Evolutionary conservation across 2,888 invertebrate genomes (phyloP).

Genomic region (Panzeria rudis): DNA sequence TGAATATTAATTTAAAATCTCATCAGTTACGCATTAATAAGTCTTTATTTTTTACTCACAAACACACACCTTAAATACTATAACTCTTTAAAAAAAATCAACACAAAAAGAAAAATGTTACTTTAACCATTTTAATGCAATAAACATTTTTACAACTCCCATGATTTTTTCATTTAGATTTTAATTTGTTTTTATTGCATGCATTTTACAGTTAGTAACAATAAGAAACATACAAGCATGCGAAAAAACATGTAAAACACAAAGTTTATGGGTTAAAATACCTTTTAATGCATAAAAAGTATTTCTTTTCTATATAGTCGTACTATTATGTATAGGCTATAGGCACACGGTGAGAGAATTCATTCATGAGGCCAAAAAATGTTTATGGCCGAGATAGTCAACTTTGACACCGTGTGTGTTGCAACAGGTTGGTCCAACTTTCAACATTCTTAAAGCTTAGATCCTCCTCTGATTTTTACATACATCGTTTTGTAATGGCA

Average conservation of each 20-base stretch:
- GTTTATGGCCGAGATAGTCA: too few species aligned
- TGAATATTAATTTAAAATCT: slow-evolving; percentile 33
- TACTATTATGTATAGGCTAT: too few species aligned
- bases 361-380: too few species aligned
- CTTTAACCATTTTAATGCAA: slow-evolving; percentile 42
- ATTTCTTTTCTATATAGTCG: too few species aligned
- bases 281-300: background rate
- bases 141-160: slow-evolving; percentile 36
- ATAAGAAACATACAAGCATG: background rate
- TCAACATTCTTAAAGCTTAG: too few species aligned
- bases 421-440: too few species aligned
- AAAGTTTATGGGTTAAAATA: background rate
- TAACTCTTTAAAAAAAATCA: slow-evolving; percentile 2
- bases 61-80: slow-evolving; percentile 25
- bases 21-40: slow-evolving; percentile 41
- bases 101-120: slow-evolving; percentile 6
- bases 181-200: slow-evolving; percentile 5
- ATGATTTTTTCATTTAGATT: slow-evolving; percentile 12
- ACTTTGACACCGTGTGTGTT: too few species aligned
- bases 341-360: too few species aligned
- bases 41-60: slow-evolving; percentile 2
- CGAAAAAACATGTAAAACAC: background rate
- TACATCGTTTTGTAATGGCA: too few species aligned
- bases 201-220: slow-evolving; percentile 25
- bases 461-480: too few species aligned